These are phyloP conservation scores for Scolopax mira DNA, from an alignment of 2,113 vertebrate species.

Conservation along the genomic window DNA sequence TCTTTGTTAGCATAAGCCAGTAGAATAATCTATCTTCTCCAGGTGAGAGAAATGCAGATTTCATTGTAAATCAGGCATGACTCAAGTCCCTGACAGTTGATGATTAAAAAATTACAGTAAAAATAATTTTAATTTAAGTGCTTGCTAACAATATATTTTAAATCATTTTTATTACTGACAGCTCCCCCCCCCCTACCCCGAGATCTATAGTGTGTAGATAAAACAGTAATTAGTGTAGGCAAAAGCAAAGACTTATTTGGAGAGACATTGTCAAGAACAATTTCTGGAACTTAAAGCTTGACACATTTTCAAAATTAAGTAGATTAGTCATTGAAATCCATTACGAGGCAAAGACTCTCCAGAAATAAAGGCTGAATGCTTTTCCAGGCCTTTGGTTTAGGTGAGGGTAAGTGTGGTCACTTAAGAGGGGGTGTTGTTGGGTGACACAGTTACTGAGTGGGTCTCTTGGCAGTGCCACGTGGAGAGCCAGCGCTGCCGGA, in stretches of 20 bases:
- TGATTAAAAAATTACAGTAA: slow-evolving; percentile 58
- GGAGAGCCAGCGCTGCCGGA: not conserved
- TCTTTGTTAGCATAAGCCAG: not conserved
- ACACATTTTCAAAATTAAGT: slow-evolving; percentile 34
- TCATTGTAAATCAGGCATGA: slow-evolving; percentile 11
- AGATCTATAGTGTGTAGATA: not conserved
- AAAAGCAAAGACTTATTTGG: slow-evolving; percentile 43
- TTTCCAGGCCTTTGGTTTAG: not conserved
- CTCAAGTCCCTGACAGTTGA: not conserved
- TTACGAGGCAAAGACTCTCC: not conserved
- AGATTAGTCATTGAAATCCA: slow-evolving; percentile 24
- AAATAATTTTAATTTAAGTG: slow-evolving; percentile 18
- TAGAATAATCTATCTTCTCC: not conserved
- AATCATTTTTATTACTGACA: slow-evolving; percentile 42
- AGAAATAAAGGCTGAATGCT: not conserved
- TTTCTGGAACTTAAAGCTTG: slow-evolving; percentile 21
- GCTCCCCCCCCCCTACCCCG: not conserved
- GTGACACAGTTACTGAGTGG: not conserved
- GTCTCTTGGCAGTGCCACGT: not conserved
- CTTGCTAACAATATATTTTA: slow-evolving; percentile 43
- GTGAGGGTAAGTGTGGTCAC: not conserved
- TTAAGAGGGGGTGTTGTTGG: not conserved
- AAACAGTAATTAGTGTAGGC: slow-evolving; percentile 48
- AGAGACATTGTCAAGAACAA: not conserved
- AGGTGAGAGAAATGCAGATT: slow-evolving; percentile 5